phyloP scores from a whole-genome alignment of 2,113 vertebrate genomes.

The Egretta garzetta region DNA sequence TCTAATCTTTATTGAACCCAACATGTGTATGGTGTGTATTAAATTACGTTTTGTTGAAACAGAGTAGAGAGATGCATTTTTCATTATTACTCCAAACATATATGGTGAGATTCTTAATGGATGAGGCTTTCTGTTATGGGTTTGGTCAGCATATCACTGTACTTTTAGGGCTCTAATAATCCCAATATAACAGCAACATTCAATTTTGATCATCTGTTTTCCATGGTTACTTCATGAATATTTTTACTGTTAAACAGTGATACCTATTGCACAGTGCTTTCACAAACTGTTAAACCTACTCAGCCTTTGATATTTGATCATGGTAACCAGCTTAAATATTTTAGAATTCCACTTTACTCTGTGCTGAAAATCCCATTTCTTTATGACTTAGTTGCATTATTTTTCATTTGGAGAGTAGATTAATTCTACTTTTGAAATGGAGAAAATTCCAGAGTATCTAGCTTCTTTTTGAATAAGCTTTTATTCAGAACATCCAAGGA shows the following conservation, averaged over 20 bases:
- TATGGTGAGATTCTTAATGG: neutral
- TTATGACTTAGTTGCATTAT: neutral
- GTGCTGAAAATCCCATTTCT: conserved; percentile 18
- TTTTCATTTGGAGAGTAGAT: neutral
- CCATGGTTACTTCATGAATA: neutral
- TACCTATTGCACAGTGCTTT: neutral
- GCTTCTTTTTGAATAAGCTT: neutral
- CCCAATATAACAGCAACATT: neutral
- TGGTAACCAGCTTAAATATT: neutral
- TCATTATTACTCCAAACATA: conserved; percentile 5
- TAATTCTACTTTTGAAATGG: neutral
- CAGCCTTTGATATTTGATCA: conserved; percentile 11
- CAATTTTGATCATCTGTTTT: conserved; percentile 27
- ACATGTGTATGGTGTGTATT: conserved; percentile 1
- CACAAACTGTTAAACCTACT: neutral
- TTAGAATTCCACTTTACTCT: conserved; percentile 24
- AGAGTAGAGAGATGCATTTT: conserved; percentile 19
- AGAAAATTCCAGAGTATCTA: neutral
- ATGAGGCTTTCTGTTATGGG: neutral
- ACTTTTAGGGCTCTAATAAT: neutral
- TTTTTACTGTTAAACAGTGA: neutral
- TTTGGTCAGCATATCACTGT: neutral
- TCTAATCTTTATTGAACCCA: neutral
- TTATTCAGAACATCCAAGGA: neutral
- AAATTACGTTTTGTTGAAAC: conserved; percentile 50